Conservation (phyloP, 2,888 invertebrate species). For the Agrochola circellaris region DNA sequence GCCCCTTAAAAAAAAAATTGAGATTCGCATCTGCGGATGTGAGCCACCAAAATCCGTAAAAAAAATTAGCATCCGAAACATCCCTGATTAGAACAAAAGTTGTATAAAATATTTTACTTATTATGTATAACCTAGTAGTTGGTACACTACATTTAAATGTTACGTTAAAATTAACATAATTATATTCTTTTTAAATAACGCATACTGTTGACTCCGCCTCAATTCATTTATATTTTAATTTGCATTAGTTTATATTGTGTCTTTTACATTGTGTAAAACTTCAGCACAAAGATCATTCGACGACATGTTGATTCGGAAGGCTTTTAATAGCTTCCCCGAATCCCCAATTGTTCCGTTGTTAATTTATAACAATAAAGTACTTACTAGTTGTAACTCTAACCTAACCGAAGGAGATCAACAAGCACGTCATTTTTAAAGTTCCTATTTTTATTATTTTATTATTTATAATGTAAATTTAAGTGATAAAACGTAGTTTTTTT, state of each 20-base stretch:
- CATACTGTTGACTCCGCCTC: slow-evolving; percentile 62
- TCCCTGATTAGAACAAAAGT: background rate
- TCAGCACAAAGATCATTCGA: slow-evolving; percentile 5
- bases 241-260: slow-evolving; percentile 45
- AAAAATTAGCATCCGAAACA: no score
- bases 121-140: background rate
- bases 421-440: slow-evolving; percentile 77
- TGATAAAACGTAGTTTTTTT: slow-evolving; percentile 45
- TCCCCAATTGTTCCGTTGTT: slow-evolving; percentile 28
- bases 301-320: slow-evolving; percentile 6
- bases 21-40: no score
- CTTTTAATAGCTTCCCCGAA: background rate
- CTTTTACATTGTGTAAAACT: slow-evolving; percentile 9
- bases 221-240: slow-evolving; percentile 38
- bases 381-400: slow-evolving; percentile 65
- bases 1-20: no score
- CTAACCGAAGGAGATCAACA: slow-evolving; percentile 62
- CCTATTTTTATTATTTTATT: slow-evolving; percentile 75
- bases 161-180: slow-evolving; percentile 10
- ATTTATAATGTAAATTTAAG: slow-evolving; percentile 65
- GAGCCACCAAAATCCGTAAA: no score
- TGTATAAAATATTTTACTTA: slow-evolving; percentile 11
- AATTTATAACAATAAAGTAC: slow-evolving; percentile 65
- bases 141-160: background rate
- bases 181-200: slow-evolving; percentile 17